Conservation (phyloP, 1,140 invertebrate genomes). For the Cyphomyrmex costatus region DNA sequence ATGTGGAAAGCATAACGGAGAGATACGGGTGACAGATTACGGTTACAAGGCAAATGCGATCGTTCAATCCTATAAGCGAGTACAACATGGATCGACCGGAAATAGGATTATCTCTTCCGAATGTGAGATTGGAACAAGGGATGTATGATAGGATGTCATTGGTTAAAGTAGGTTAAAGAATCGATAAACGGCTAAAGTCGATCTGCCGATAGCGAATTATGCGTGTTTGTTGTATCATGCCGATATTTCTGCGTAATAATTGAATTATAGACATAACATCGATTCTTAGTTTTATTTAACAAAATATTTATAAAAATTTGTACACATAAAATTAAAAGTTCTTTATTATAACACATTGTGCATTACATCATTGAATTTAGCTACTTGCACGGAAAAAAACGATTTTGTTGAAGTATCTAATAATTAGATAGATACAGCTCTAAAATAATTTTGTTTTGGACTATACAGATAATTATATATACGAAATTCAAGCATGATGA, state of each 20-base stretch:
- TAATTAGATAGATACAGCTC: too few relatives aligned
- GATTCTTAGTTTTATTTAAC: background rate
- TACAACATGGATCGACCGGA: constrained; percentile 4
- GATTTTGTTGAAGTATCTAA: too few relatives aligned
- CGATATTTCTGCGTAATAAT: background rate
- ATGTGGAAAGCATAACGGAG: constrained; percentile 13
- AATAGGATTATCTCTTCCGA: constrained; percentile 42
- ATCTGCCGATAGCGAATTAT: background rate
- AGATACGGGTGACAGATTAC: constrained; percentile 5
- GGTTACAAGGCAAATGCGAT: constrained; percentile 29
- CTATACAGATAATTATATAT: too few relatives aligned
- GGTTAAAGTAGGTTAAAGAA: background rate
- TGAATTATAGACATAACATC: background rate
- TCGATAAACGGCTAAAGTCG: constrained; percentile 1
- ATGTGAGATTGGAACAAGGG: constrained; percentile 28
- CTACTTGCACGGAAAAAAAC: too few relatives aligned
- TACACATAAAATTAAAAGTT: background rate
- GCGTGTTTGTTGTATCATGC: background rate
- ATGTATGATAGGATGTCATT: background rate
- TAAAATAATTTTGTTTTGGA: too few relatives aligned
- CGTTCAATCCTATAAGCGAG: constrained; percentile 10
- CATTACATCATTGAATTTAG: background rate
- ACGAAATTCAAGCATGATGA: too few relatives aligned
- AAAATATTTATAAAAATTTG: background rate
- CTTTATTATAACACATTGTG: background rate